phyloP scores from a whole-genome alignment of 2,113 vertebrate genomes.

The Mus pahari region DNA sequence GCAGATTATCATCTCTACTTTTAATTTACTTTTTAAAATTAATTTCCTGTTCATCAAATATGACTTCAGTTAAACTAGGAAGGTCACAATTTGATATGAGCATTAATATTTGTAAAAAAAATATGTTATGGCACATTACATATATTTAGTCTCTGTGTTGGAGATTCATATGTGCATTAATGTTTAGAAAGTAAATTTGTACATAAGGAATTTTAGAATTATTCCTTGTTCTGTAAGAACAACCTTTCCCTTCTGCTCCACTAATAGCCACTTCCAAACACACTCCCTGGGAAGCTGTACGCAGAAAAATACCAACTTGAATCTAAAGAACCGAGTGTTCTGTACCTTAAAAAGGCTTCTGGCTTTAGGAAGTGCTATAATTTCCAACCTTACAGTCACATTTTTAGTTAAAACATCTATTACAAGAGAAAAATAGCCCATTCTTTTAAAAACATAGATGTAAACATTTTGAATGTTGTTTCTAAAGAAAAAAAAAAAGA shows the following conservation, averaged over 20 bases:
- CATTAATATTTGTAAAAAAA: slow-evolving; percentile 12
- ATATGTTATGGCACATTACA: neutral
- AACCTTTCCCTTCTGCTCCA: neutral
- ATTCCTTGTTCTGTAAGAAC: slow-evolving; percentile 6
- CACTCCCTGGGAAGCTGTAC: neutral
- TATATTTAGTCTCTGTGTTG: slow-evolving; percentile 1
- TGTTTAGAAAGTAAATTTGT: neutral
- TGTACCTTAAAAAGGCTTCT: neutral
- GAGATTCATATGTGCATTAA: neutral
- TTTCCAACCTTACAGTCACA: neutral
- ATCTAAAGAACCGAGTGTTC: slow-evolving; percentile 17
- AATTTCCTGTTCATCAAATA: neutral
- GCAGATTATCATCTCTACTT: neutral
- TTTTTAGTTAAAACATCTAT: neutral
- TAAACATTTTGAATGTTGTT: neutral
- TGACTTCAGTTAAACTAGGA: neutral
- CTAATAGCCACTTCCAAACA: neutral
- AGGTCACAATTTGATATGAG: neutral
- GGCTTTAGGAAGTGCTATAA: neutral
- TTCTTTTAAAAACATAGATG: neutral
- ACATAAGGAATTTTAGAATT: neutral
- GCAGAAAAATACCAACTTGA: neutral
- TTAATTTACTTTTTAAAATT: neutral
- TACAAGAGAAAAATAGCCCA: neutral
- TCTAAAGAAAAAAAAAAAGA: neutral